Percentiles rank a stretch among this genome's conserved stretches.
phyloP scores from a whole-genome alignment of 2,797 vertebrate genomes.

The Neomorphus geoffroyi region DNA sequence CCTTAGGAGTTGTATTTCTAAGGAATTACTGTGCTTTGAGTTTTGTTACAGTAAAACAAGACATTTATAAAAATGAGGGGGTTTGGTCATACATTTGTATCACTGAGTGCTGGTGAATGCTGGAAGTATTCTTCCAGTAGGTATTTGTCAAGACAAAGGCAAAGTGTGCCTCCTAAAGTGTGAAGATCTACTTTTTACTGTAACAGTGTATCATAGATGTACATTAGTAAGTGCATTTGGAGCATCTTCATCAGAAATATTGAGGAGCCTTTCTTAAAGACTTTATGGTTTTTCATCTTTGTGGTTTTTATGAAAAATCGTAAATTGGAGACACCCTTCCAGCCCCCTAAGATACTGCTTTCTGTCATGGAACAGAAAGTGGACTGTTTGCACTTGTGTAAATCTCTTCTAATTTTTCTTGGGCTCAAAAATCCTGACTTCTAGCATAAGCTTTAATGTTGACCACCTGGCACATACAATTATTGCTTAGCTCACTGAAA shows the following conservation, averaged over 20 bases:
- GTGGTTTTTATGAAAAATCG: not conserved
- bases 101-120: not conserved
- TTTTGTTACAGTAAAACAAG: not conserved
- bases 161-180: not conserved
- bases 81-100: not conserved
- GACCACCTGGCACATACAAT: not conserved
- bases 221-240: not conserved
- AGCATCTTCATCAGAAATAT: not conserved
- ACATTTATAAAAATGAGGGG: not conserved
- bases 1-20: not conserved
- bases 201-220: accelerated
- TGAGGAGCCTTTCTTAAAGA: not conserved
- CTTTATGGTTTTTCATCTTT: not conserved
- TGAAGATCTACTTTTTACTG: not conserved
- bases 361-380: not conserved
- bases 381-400: not conserved
- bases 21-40: not conserved
- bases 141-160: not conserved
- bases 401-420: not conserved
- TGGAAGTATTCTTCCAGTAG: not conserved
- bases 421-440: not conserved
- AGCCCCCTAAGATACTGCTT: not conserved
- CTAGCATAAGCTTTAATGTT: not conserved
- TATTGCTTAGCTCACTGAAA: not conserved
- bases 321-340: not conserved